Evolutionary conservation across 2,888 invertebrate genomes (phyloP), one percentile per base, ranked within the genome.

Genomic region (Aspidapion aeneum): DNA sequence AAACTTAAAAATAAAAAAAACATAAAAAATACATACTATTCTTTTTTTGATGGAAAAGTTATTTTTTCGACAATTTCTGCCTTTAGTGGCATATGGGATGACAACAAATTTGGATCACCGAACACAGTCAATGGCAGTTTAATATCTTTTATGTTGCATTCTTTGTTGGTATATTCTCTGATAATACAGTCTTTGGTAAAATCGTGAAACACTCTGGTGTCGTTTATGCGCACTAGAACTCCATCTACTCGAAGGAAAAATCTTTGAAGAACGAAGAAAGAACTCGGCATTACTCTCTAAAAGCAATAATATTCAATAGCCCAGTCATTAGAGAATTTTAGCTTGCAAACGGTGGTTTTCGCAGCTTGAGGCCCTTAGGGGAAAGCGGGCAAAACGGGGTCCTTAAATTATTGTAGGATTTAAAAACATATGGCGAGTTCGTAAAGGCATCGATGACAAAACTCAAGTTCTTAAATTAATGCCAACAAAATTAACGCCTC

Each of bases 171-270:
- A 72, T 85, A 93, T 78, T 98, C 96, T 73, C 93, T 84, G 17
- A 96, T 77, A 35, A 97, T 83, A 79, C 90, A 93, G 72, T 91
- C 82, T 18, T 90, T 87, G 58, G 87, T 87, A 65, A 89, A 85
- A 80, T 91, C 89, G 73, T 90, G 91, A 75, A 92, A 93, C 76
- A 91, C 85, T 70, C 96, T 85, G 0, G 97, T 96, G 76, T 98
- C 98, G 73, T 93, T 89, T 51, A 96, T 86, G 69, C 92, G 84
- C 1, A 96, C 86, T 79, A 98, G 81, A 1, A 98, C 97, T 76
- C 92, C 89, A 77, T 99, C 99, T 1, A 99, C 94, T 73, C 99
- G 85, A 66, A 99, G 82, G 79, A 97, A 99, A 77, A 93, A 95
- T 70, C 98, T 86, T 63, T 94, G 81, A 5, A 99, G 83, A 57